phyloP scores from a whole-genome alignment of 1,140 invertebrate species.

The Hetaerina americana region DNA sequence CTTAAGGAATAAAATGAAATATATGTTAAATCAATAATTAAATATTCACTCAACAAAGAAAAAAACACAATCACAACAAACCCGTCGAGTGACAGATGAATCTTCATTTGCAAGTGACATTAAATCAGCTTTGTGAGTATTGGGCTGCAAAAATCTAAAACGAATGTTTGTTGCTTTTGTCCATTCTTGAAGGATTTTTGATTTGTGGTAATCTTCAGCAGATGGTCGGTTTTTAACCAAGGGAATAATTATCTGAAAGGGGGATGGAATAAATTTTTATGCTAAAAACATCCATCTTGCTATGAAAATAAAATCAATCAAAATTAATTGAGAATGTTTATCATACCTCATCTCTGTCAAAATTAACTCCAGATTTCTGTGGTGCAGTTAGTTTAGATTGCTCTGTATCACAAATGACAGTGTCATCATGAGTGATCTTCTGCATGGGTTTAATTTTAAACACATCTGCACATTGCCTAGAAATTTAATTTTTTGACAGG shows the following conservation, averaged over 20 bases:
- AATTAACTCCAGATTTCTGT: neutral
- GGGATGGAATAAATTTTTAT: neutral
- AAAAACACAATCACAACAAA: conserved; percentile 33
- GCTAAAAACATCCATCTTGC: conserved; percentile 1
- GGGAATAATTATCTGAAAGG: conserved; percentile 76
- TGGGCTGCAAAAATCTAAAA: conserved; percentile 77
- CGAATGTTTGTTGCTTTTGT: conserved; percentile 93
- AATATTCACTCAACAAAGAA: neutral
- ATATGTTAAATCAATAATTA: neutral
- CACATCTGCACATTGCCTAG: no score
- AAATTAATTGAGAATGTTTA: neutral
- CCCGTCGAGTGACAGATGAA: conserved; percentile 88
- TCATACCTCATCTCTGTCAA: neutral
- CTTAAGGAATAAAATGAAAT: conserved; percentile 37
- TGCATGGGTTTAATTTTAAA: conserved; percentile 69
- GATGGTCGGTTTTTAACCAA: conserved; percentile 89
- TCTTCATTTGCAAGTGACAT: conserved; percentile 92
- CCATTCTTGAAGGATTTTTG: conserved; percentile 87
- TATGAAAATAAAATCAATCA: neutral
- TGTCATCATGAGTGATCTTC: conserved; percentile 44
- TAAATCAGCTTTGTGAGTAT: conserved; percentile 88
- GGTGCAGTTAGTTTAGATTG: neutral
- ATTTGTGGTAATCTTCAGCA: conserved; percentile 86
- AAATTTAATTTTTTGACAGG: no score
- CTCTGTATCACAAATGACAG: neutral